A percentile compares a stretch with the other conserved stretches of the same genome.
Evolutionary conservation across 37 sponge, comb jelly and placozoan genomes (phyloP).

Genomic region (Eunapius fragilis): DNA sequence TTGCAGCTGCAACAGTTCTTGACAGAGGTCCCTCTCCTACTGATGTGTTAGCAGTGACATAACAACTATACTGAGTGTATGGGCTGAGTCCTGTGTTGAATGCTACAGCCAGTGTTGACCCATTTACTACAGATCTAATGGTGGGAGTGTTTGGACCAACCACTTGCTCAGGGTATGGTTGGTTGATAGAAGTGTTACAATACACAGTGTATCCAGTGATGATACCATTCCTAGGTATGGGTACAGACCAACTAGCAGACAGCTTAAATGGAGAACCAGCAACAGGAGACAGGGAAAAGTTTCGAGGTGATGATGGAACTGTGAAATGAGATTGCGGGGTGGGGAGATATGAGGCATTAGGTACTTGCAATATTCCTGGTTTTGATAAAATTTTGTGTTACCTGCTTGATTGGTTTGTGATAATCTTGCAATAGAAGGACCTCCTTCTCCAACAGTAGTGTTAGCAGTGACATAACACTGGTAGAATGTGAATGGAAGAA

Average conservation of each 20-base stretch:
- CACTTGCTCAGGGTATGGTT: slow-evolving; percentile 3
- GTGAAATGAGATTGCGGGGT: too few species aligned
- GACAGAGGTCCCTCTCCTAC: slow-evolving; percentile 42
- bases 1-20: not conserved
- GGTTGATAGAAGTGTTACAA: not conserved
- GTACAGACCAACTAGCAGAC: slow-evolving; percentile 15
- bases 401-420: not conserved
- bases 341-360: too few species aligned
- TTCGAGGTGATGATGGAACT: too few species aligned
- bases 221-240: slow-evolving; percentile 21
- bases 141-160: not conserved
- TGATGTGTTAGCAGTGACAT: slow-evolving; percentile 53
- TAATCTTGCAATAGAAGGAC: not conserved
- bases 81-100: slow-evolving; percentile 9
- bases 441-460: not conserved
- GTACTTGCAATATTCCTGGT: too few species aligned
- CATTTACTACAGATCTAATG: not conserved
- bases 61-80: slow-evolving; percentile 49
- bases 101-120: not conserved
- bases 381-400: too few species aligned
- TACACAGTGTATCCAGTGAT: slow-evolving; percentile 23
- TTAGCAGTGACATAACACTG: not conserved
- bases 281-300: too few species aligned
- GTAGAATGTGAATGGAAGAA: not conserved
- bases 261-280: not conserved